phyloP scores from a whole-genome alignment of 2,888 invertebrate genomes.

The Tenthredo livida region DNA sequence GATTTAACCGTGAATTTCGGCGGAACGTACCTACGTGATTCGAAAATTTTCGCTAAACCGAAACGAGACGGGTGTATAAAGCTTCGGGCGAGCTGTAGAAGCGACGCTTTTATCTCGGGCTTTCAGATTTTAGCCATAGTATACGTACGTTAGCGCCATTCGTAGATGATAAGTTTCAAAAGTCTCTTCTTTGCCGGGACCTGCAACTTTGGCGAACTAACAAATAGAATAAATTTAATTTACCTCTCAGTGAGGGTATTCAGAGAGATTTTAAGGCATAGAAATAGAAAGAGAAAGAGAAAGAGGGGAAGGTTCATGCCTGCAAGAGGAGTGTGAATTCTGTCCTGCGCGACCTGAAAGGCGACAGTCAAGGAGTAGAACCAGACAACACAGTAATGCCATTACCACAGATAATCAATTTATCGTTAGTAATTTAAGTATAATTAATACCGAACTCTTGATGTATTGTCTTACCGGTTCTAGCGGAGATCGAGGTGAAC shows the following conservation, averaged over 20 bases:
- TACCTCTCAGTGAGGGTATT: conserved; percentile 41
- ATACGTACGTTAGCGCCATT: conserved; percentile 19
- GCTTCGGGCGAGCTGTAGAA: neutral
- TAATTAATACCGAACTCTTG: conserved; percentile 69
- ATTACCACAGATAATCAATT: conserved; percentile 53
- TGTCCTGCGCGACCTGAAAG: conserved; percentile 21
- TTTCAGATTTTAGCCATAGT: conserved; percentile 16
- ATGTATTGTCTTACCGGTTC: conserved; percentile 63
- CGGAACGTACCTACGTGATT: neutral
- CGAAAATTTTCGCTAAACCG: neutral
- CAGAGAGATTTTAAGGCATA: neutral
- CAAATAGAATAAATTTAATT: conserved; percentile 52
- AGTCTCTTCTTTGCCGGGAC: conserved; percentile 22
- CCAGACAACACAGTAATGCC: conserved; percentile 42
- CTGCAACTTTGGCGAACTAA: conserved; percentile 40
- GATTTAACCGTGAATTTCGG: conserved; percentile 1
- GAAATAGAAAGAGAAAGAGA: neutral
- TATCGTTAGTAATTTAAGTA: conserved; percentile 64
- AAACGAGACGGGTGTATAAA: neutral
- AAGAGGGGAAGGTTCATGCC: neutral
- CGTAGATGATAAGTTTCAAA: conserved; percentile 43
- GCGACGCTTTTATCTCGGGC: conserved; percentile 33
- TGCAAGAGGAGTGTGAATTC: conserved; percentile 14
- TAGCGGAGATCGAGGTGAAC: neutral
- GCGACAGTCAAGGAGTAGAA: conserved; percentile 20